Base-by-base conservation (phyloP, 2,888 invertebrate species). In the Drosophila anomalata region DNA sequence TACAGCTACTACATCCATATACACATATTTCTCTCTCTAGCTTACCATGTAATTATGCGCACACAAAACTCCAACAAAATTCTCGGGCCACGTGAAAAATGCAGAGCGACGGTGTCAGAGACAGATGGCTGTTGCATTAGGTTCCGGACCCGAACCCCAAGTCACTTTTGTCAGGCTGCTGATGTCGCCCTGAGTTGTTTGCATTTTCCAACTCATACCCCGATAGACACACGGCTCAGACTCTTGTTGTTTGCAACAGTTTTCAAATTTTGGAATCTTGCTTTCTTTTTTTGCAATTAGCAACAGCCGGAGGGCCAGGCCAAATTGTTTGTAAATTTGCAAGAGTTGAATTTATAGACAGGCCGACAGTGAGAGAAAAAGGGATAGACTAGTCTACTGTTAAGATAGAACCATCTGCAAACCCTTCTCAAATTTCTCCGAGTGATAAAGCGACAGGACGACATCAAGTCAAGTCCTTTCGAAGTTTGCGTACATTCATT, bases 291-390 rank as follows among this genome's bases (percentile, higher is more conserved):
- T 83, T 74, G 81, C 81, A 81, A 81, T 81, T 81, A 87, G 87
- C 87, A 81, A 59, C 55, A 52, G 70, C 72, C 70, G 47, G 47
- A 42, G 72, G 62, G 73, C 46, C 51, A 62, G 42, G 55, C 46
- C 51, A 80, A 87, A 82, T 81, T 82, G 85, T 84, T 82, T 84
- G 85, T 79, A 75, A 68, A 86, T 82, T 70, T 73, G 42, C 58
- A 47, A 36, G 53, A 55, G 36, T 41, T 59, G 29, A 59, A 41
- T 3, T 17, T 60, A 48, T 47, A 47, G 47, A 48, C 60, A 61
- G 22, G 22, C 2, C 1, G 24, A 4, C 51, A 54, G 44, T 47
- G 63, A 47, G 20, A 41, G 42, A 44, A 39, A 47, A 46, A 26
- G 7, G 2, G 6, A 4, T 17, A 36, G 36, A 22, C 22, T 22